Conservation (phyloP, 2,888 invertebrate genomes). For the Eupithecia subumbrata region DNA sequence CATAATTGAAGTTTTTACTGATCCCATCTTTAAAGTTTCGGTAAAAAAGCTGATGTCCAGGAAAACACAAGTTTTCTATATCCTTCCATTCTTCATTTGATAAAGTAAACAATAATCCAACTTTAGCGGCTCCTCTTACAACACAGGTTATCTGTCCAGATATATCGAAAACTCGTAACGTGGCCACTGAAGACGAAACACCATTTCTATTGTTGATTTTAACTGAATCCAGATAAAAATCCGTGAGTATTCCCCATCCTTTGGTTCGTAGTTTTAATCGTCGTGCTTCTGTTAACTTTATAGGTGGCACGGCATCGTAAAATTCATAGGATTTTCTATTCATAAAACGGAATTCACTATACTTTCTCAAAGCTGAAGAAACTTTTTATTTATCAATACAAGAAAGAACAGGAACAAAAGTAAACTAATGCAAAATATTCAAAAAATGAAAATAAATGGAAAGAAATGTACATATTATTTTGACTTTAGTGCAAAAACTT, state of each 20-base stretch:
- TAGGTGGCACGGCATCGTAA: constrained; percentile 57
- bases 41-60: constrained; percentile 72
- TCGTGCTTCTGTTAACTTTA: constrained; percentile 68
- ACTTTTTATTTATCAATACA: background rate
- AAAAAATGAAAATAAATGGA: no score
- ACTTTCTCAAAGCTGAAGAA: background rate
- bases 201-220: constrained; percentile 66
- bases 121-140: constrained; percentile 60
- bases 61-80: constrained; percentile 65
- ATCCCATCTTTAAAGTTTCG: constrained; percentile 76
- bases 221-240: constrained; percentile 75
- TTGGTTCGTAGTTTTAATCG: constrained; percentile 58
- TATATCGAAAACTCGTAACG: constrained; percentile 67
- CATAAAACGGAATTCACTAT: constrained; percentile 38
- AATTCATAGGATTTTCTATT: constrained; percentile 49
- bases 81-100: constrained; percentile 66
- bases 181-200: constrained; percentile 60
- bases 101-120: constrained; percentile 71
- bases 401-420: background rate
- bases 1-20: constrained; percentile 59
- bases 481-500: no score
- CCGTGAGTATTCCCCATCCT: constrained; percentile 71
- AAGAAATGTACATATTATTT: no score
- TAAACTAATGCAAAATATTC: no score
- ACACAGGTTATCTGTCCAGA: constrained; percentile 72